A percentile compares a stretch with the other conserved stretches of the same genome.
phyloP scores from a whole-genome alignment of 2,113 vertebrate genomes.

The Coracopsis vasa region DNA sequence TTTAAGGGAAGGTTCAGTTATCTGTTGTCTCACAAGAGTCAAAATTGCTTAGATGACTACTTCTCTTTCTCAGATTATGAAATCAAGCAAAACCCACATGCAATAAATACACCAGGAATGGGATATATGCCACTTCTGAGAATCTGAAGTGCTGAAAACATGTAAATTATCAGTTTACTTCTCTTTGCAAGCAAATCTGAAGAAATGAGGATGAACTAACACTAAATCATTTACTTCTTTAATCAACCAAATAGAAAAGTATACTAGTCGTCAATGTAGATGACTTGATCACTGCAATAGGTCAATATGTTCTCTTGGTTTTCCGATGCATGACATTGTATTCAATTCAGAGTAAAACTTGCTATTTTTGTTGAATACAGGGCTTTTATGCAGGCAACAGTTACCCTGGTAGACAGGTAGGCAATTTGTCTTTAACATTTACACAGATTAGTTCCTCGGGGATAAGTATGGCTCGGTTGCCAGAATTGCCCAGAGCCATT shows the following conservation, averaged over 20 bases:
- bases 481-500: not conserved
- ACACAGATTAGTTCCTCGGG: not conserved
- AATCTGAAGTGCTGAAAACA: not conserved
- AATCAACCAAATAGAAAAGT: not conserved
- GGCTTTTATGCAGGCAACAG: not conserved
- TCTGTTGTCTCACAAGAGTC: not conserved
- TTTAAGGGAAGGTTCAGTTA: not conserved
- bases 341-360: not conserved
- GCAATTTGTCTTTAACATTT: not conserved
- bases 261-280: not conserved
- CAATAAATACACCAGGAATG: not conserved
- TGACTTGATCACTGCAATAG: not conserved
- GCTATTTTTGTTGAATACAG: slow-evolving; percentile 15
- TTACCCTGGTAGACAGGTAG: slow-evolving; percentile 19
- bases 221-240: not conserved
- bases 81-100: not conserved
- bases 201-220: not conserved
- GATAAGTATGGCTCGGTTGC: not conserved
- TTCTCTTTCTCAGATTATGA: not conserved
- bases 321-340: not conserved
- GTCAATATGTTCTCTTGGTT: not conserved
- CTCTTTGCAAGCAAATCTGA: not conserved
- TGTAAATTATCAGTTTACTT: not conserved
- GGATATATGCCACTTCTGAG: not conserved
- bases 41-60: not conserved